Conservation (phyloP, 2,797 vertebrate species). For the Myotis myotis region DNA sequence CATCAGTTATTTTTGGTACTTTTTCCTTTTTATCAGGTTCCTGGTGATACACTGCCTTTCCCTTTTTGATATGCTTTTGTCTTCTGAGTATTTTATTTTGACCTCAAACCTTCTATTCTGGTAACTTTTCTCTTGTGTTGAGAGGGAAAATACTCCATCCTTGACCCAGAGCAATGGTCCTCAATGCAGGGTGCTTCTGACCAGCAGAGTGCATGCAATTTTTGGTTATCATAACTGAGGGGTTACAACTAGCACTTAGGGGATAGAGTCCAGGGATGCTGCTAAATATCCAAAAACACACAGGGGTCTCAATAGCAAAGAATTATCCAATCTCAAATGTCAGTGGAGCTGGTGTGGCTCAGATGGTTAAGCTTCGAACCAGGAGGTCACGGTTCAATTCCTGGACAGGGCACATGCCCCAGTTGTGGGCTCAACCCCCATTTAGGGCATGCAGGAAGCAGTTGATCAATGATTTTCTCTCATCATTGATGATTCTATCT, state of each 20-base stretch:
- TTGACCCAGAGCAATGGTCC: background rate
- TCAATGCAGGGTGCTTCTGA: background rate
- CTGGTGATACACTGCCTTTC: background rate
- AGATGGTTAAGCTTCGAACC: no score
- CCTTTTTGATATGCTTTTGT: background rate
- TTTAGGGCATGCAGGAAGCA: no score
- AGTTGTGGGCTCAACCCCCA: no score
- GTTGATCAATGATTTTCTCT: no score
- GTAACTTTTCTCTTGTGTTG: background rate
- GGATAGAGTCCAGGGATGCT: background rate
- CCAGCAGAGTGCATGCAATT: background rate
- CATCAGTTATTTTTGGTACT: background rate
- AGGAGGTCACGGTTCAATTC: no score
- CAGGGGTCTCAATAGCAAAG: background rate
- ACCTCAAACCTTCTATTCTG: background rate
- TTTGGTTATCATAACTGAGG: background rate
- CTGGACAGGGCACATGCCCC: no score
- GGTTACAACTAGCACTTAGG: background rate
- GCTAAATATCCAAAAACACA: background rate
- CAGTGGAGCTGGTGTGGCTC: background rate
- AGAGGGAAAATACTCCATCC: background rate
- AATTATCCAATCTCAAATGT: background rate
- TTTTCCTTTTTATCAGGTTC: background rate
- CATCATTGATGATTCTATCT: no score
- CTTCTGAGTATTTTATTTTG: background rate